Conservation (phyloP, 2,888 invertebrate genomes). For the Zygothrica quintamaculata region DNA sequence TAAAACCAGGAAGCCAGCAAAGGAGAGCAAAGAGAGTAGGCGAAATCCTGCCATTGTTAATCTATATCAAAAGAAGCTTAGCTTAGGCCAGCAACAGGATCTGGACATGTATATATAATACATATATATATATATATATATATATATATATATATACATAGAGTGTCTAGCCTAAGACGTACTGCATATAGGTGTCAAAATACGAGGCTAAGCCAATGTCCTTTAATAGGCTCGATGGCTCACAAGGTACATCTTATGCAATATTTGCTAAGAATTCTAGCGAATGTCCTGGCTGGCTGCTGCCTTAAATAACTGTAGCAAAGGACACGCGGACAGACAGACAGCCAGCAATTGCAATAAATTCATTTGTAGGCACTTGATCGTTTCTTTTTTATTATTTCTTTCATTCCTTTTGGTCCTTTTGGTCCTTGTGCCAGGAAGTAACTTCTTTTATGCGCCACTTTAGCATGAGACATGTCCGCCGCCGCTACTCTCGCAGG, state of each 20-base stretch:
- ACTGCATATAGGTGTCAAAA: slow-evolving; percentile 83
- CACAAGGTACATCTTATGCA: slow-evolving; percentile 60
- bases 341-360: too few species aligned
- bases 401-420: too few species aligned
- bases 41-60: slow-evolving; percentile 70
- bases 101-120: too few species aligned
- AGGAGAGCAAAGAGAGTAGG: slow-evolving; percentile 24
- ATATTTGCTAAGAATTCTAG: slow-evolving; percentile 66
- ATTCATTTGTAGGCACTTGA: too few species aligned
- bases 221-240: slow-evolving; percentile 69
- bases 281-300: slow-evolving; percentile 17
- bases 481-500: slow-evolving; percentile 66
- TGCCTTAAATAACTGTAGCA: slow-evolving; percentile 36
- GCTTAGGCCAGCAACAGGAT: slow-evolving; percentile 12
- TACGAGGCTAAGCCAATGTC: slow-evolving; percentile 82
- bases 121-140: too few species aligned
- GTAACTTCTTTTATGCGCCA: slow-evolving; percentile 78
- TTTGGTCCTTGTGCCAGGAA: slow-evolving; percentile 58
- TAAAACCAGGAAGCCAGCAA: slow-evolving; percentile 67
- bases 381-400: too few species aligned
- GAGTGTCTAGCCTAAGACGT: slow-evolving; percentile 14
- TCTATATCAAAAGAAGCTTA: slow-evolving; percentile 79
- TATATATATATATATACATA: too few species aligned
- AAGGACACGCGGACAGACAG: slow-evolving; percentile 5
- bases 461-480: slow-evolving; percentile 64